These are phyloP conservation scores for Pao palembangensis DNA, from an alignment of 2,113 vertebrate genomes.

Conservation along the genomic window DNA sequence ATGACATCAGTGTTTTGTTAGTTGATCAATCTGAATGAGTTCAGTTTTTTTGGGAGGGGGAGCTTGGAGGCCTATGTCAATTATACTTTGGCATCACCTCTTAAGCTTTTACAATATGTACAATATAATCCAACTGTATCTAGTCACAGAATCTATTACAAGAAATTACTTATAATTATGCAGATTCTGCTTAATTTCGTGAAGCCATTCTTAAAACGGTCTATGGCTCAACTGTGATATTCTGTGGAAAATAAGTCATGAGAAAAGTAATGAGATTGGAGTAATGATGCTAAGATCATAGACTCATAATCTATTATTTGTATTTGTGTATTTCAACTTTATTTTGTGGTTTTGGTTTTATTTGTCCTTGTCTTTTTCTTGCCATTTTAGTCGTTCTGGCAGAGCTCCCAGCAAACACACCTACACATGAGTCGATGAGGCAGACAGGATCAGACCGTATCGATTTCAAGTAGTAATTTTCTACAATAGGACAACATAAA, in stretches of 20 bases:
- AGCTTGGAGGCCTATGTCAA: too few relatives aligned
- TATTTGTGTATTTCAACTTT: background rate
- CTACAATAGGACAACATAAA: constrained; percentile 17
- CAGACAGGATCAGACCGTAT: constrained; percentile 8
- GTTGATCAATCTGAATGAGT: background rate
- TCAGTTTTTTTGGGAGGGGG: background rate
- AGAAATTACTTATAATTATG: constrained; percentile 2
- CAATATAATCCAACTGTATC: too few relatives aligned
- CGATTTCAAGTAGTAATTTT: constrained; percentile 28
- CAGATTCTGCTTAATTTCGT: background rate
- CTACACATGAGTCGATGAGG: constrained; percentile 34
- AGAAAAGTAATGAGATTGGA: background rate
- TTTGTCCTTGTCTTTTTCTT: constrained; percentile 14
- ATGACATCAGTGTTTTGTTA: background rate
- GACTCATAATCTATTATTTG: too few relatives aligned
- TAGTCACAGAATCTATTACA: too few relatives aligned
- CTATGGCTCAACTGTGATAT: too few relatives aligned
- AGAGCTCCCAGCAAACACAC: constrained; percentile 20
- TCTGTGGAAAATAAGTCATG: too few relatives aligned
- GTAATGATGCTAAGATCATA: background rate
- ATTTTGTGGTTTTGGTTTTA: constrained; percentile 18
- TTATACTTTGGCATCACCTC: too few relatives aligned
- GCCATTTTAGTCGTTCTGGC: background rate
- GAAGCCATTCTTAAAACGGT: too few relatives aligned
- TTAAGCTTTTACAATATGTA: too few relatives aligned